These are phyloP conservation scores for Hypocryptadius cinnamomeus DNA, from an alignment of 2,113 vertebrate species.

Conservation along the genomic window DNA sequence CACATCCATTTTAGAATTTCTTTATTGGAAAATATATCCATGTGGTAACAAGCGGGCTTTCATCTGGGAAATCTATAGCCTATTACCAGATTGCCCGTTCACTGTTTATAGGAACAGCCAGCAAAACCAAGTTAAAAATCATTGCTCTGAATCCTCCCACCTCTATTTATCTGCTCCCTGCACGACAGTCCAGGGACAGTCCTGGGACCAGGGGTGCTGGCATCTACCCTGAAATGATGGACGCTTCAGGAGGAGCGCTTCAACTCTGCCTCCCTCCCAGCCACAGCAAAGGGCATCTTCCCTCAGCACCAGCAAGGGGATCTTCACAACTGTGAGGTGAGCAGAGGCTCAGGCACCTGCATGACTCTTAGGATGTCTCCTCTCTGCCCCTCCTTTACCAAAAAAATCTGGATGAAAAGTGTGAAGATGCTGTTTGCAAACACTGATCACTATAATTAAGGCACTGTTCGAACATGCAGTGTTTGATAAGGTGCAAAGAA, in stretches of 20 bases:
- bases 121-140: conserved; percentile 40
- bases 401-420: background rate
- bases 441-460: background rate
- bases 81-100: background rate
- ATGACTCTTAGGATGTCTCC: background rate
- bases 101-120: background rate
- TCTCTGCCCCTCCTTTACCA: background rate
- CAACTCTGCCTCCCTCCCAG: background rate
- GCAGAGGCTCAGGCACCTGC: rapidly evolving
- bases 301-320: background rate
- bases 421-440: background rate
- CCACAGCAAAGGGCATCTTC: background rate
- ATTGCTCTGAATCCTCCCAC: conserved; percentile 42
- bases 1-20: background rate
- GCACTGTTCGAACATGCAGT: background rate
- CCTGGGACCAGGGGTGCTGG: background rate
- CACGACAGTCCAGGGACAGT: background rate
- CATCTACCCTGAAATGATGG: background rate
- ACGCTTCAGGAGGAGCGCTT: background rate
- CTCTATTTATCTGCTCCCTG: conserved; percentile 16
- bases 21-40: background rate
- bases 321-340: background rate
- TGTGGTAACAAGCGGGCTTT: background rate
- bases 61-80: background rate
- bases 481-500: background rate